phyloP scores from a whole-genome alignment of 2,888 invertebrate genomes.

The Spodoptera littoralis region DNA sequence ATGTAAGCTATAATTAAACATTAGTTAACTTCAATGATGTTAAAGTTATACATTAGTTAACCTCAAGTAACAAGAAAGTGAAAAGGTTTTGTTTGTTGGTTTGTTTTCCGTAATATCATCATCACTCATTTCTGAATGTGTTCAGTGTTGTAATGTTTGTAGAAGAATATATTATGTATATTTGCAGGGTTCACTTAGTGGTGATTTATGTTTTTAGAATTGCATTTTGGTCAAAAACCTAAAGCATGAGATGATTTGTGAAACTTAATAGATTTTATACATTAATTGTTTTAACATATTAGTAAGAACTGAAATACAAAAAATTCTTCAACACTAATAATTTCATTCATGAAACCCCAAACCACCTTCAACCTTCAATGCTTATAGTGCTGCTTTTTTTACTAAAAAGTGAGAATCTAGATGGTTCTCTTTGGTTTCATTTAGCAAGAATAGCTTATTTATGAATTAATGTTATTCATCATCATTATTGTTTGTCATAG shows the following conservation, averaged over 20 bases:
- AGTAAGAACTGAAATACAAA: slow-evolving; percentile 81
- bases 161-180: slow-evolving; percentile 53
- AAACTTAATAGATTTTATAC: slow-evolving; percentile 79
- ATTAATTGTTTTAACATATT: slow-evolving; percentile 80
- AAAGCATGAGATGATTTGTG: slow-evolving; percentile 76
- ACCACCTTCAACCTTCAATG: not conserved
- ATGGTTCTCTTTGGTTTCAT: no score
- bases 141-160: slow-evolving; percentile 57
- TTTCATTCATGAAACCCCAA: slow-evolving; percentile 44
- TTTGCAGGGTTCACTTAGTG: slow-evolving; percentile 66
- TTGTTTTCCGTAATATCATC: slow-evolving; percentile 39
- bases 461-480: no score
- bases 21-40: slow-evolving; percentile 40
- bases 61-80: slow-evolving; percentile 39
- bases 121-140: slow-evolving; percentile 49
- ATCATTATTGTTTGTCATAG: no score
- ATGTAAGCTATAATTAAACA: slow-evolving; percentile 51
- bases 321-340: slow-evolving; percentile 71
- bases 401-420: no score
- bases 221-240: slow-evolving; percentile 71
- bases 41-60: slow-evolving; percentile 36
- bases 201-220: slow-evolving; percentile 76
- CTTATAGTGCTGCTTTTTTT: not conserved
- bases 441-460: no score
- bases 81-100: slow-evolving; percentile 51